These are phyloP conservation scores for Cephus cinctus DNA, from an alignment of 1,140 invertebrate species.

Conservation along the genomic window DNA sequence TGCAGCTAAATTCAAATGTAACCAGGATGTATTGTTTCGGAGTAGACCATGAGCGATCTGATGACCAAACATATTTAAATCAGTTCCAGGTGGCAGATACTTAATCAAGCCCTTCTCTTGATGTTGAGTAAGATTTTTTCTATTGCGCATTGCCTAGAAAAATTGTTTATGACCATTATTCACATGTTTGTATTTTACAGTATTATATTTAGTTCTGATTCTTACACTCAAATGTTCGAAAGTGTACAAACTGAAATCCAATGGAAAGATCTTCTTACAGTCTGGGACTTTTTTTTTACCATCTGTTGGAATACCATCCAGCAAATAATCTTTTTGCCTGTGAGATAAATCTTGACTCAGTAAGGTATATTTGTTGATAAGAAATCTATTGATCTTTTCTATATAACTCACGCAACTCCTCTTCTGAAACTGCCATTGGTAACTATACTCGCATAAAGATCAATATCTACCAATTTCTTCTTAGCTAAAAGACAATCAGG, in stretches of 20 bases:
- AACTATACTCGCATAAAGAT: conserved; percentile 68
- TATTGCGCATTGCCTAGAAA: conserved; percentile 62
- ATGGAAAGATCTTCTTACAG: conserved; percentile 64
- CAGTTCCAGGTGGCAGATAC: conserved; percentile 63
- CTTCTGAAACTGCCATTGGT: conserved; percentile 55
- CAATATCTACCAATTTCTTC: conserved; percentile 63
- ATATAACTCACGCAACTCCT: conserved; percentile 41
- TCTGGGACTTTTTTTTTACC: conserved; percentile 58
- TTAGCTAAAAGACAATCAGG: conserved; percentile 67
- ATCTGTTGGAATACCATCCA: conserved; percentile 29
- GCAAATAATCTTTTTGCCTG: conserved; percentile 40
- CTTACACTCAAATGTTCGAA: conserved; percentile 80
- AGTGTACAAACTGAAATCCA: conserved; percentile 74
- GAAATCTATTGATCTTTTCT: not conserved
- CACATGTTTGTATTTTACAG: conserved; percentile 1
- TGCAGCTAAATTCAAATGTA: conserved; percentile 80
- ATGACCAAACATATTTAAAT: conserved; percentile 67
- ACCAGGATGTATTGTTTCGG: conserved; percentile 77
- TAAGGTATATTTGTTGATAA: conserved; percentile 1
- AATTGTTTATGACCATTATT: conserved; percentile 7
- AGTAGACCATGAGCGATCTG: conserved; percentile 64
- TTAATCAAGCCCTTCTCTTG: conserved; percentile 68
- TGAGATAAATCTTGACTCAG: conserved; percentile 11
- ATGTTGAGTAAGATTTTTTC: conserved; percentile 63
- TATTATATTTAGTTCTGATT: not conserved